Percentiles rank a stretch among this genome's conserved stretches.
Conservation (phyloP, 2,797 vertebrate genomes). For the Periparus ater region DNA sequence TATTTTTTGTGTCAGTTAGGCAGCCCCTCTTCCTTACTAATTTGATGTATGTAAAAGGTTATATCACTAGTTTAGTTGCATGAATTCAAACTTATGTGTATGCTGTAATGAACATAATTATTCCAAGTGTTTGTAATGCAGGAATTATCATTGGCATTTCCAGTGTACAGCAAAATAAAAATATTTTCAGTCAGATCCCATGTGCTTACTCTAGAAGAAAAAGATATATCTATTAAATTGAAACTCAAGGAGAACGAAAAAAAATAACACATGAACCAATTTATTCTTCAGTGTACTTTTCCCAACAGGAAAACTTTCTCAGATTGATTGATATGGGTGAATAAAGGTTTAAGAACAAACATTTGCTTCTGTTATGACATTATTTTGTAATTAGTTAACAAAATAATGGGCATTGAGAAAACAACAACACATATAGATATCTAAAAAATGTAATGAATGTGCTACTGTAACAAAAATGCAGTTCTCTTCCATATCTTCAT, state of each 20-base stretch:
- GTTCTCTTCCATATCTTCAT: neutral
- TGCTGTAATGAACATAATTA: neutral
- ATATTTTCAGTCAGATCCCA: neutral
- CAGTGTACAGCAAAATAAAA: neutral
- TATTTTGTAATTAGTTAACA: constrained; percentile 32
- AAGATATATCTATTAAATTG: neutral
- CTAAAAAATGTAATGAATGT: neutral
- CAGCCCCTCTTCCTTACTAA: neutral
- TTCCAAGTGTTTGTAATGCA: neutral
- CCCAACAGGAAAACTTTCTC: neutral
- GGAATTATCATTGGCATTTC: neutral
- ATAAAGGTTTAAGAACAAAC: neutral
- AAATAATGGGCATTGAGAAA: neutral
- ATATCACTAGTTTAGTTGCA: neutral
- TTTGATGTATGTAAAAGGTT: neutral
- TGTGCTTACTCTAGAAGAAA: neutral
- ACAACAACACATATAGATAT: neutral
- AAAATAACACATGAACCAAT: neutral
- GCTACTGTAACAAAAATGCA: neutral
- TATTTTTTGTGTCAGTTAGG: neutral
- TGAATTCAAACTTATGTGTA: neutral
- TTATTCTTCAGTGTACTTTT: neutral
- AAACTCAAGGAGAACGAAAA: neutral
- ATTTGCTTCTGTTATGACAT: neutral
- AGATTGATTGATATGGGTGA: neutral